Evolutionary conservation across 2,888 invertebrate species (phyloP).

Genomic region (Hypolimnas misippus): DNA sequence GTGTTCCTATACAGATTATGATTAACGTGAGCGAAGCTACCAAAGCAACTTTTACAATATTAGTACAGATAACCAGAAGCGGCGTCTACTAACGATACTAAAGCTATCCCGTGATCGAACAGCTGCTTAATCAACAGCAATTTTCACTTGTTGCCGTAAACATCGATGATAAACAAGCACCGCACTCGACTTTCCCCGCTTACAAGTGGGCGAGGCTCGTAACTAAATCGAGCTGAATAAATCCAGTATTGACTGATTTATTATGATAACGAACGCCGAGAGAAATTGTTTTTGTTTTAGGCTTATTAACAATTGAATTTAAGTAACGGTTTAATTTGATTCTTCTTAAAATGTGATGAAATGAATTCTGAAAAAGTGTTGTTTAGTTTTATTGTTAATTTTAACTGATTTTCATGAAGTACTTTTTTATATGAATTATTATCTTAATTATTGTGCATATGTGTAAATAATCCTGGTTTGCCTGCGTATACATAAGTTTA

Average conservation of each 20-base stretch:
- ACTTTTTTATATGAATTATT: too few relatives aligned
- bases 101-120: slow-evolving; percentile 8
- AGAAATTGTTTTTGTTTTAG: slow-evolving; percentile 31
- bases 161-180: slow-evolving; percentile 29
- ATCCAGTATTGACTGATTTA: slow-evolving; percentile 39
- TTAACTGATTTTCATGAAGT: too few relatives aligned
- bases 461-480: too few relatives aligned
- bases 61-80: too few relatives aligned
- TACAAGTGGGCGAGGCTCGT: slow-evolving; percentile 39
- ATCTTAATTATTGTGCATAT: too few relatives aligned
- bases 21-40: not conserved
- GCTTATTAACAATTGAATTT: slow-evolving; percentile 5
- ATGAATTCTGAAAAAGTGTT: not conserved
- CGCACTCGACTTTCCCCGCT: slow-evolving; percentile 36
- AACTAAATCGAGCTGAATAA: slow-evolving; percentile 38
- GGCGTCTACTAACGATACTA: too few relatives aligned
- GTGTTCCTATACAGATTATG: too few relatives aligned
- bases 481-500: too few relatives aligned
- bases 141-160: slow-evolving; percentile 40
- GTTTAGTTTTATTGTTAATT: not conserved
- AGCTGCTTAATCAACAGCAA: slow-evolving; percentile 32
- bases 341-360: not conserved
- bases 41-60: too few relatives aligned
- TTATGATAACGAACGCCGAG: slow-evolving; percentile 34
- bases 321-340: not conserved